phyloP scores from a whole-genome alignment of 1,140 invertebrate genomes.

The Aphidius ervi region DNA sequence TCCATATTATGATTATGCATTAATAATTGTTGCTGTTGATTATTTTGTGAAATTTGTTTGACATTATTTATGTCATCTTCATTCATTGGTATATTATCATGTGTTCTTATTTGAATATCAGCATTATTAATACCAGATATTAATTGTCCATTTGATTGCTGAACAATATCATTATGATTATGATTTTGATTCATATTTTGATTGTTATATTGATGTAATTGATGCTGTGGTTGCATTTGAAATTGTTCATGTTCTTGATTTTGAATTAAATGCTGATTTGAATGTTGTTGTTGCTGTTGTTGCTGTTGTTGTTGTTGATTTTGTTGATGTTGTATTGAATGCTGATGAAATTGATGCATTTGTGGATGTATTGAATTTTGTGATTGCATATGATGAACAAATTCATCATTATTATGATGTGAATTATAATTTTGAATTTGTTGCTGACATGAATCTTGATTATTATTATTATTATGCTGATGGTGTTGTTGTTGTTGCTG shows the following conservation, averaged over 20 bases:
- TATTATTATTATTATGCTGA: slow-evolving; percentile 28
- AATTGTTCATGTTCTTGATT: slow-evolving; percentile 41
- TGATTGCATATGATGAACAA: slow-evolving; percentile 43
- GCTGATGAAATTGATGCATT: slow-evolving; percentile 41
- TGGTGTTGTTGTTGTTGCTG: slow-evolving; percentile 44
- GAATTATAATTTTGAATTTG: slow-evolving; percentile 34
- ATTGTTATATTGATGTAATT: slow-evolving; percentile 38
- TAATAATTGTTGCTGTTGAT: slow-evolving; percentile 41
- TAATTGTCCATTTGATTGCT: slow-evolving; percentile 34
- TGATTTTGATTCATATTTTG: slow-evolving; percentile 35
- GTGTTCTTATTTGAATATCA: slow-evolving; percentile 36
- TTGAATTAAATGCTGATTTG: slow-evolving; percentile 39
- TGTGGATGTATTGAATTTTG: slow-evolving; percentile 34
- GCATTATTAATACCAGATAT: slow-evolving; percentile 36
- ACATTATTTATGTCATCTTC: slow-evolving; percentile 41
- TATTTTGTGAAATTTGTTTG: slow-evolving; percentile 46
- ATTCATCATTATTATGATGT: slow-evolving; percentile 39
- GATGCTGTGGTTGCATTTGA: slow-evolving; percentile 42
- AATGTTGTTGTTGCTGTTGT: slow-evolving; percentile 29
- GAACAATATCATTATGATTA: slow-evolving; percentile 37
- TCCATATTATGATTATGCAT: slow-evolving; percentile 47
- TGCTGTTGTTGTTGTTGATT: slow-evolving; percentile 39
- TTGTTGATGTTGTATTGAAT: slow-evolving; percentile 34
- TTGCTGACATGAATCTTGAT: slow-evolving; percentile 37
- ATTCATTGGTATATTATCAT: slow-evolving; percentile 27